Conservation (phyloP, 2,797 vertebrate species). For the Oreortyx pictus region DNA sequence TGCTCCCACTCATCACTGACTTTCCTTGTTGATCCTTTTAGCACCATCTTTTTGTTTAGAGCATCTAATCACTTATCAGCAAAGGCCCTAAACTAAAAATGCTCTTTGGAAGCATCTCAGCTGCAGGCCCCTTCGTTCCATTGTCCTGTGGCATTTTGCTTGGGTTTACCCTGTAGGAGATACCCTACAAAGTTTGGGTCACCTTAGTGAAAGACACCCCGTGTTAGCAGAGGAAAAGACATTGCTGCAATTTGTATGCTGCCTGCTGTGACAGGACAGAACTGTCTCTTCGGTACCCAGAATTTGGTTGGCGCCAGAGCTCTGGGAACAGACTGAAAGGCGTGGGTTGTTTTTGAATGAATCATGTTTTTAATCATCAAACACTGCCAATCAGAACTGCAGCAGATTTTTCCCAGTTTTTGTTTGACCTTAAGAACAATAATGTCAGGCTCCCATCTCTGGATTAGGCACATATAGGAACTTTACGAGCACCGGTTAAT, state of each 20-base stretch:
- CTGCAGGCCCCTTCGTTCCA: neutral
- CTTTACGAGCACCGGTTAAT: neutral
- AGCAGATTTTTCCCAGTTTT: constrained; percentile 20
- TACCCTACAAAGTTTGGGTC: neutral
- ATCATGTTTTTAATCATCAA: constrained; percentile 75
- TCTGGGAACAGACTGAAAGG: constrained; percentile 74
- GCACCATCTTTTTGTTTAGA: constrained; percentile 30
- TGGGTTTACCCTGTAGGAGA: neutral
- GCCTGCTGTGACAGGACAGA: constrained; percentile 72
- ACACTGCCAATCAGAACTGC: constrained; percentile 63
- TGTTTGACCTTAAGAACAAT: neutral
- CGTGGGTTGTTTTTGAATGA: constrained; percentile 70
- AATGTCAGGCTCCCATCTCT: neutral
- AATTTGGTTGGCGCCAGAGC: constrained; percentile 69
- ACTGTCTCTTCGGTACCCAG: constrained; percentile 74
- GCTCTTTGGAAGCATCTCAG: neutral
- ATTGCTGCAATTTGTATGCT: constrained; percentile 32
- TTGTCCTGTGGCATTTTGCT: constrained; percentile 9
- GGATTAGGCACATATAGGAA: neutral
- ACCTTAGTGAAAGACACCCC: neutral
- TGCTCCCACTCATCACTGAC: constrained; percentile 50
- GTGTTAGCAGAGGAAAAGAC: neutral
- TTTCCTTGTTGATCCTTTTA: constrained; percentile 60
- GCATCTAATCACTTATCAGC: constrained; percentile 61
- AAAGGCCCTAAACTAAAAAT: constrained; percentile 41